These are phyloP conservation scores for Cremastinae sp. DNA, from an alignment of 2,888 invertebrate genomes.

Conservation along the genomic window DNA sequence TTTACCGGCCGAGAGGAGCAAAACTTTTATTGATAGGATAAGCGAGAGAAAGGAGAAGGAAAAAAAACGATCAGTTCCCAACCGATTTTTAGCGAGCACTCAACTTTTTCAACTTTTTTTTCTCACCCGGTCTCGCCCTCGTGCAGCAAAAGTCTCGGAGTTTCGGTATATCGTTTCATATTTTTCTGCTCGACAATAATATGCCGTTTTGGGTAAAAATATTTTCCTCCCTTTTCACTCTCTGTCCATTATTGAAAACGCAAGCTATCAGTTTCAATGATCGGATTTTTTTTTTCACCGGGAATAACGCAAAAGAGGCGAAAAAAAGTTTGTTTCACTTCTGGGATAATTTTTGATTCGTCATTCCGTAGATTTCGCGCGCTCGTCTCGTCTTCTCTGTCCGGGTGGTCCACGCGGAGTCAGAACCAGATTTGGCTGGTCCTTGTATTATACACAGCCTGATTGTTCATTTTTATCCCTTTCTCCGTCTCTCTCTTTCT, in stretches of 20 bases:
- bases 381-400: conserved; percentile 35
- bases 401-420: conserved; percentile 54
- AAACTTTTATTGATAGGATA: conserved; percentile 61
- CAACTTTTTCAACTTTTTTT: conserved; percentile 32
- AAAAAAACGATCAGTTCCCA: conserved; percentile 17
- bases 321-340: conserved; percentile 26
- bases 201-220: conserved; percentile 49
- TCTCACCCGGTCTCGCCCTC: conserved; percentile 15
- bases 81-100: conserved; percentile 26
- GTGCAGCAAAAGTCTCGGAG: not conserved
- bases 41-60: conserved; percentile 42
- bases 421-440: conserved; percentile 51
- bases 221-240: not conserved
- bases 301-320: not conserved
- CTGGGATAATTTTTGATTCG: conserved; percentile 57
- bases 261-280: conserved; percentile 30
- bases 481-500: conserved; percentile 12
- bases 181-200: conserved; percentile 48
- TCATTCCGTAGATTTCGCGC: conserved; percentile 57
- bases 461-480: conserved; percentile 32
- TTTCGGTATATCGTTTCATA: conserved; percentile 18
- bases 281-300: not conserved
- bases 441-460: conserved; percentile 29
- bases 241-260: conserved; percentile 30
- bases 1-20: conserved; percentile 60